These are phyloP conservation scores for Origma solitaria DNA, from an alignment of 2,113 vertebrate genomes.

Conservation along the genomic window DNA sequence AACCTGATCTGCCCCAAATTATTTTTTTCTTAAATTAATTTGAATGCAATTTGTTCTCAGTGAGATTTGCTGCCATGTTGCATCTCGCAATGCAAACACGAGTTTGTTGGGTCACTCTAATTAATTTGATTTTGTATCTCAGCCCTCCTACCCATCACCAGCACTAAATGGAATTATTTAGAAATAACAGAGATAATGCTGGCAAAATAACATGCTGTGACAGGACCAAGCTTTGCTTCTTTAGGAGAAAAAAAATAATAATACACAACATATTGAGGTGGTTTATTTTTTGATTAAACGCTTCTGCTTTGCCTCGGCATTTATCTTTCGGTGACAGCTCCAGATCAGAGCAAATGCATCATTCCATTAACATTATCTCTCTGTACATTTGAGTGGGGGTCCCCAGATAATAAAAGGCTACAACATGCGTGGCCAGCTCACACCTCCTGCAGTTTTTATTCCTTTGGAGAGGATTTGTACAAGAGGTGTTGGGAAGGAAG, in stretches of 20 bases:
- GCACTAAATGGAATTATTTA: constrained; percentile 59
- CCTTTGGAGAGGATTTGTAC: constrained; percentile 9
- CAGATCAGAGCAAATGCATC: constrained; percentile 51
- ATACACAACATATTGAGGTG: constrained; percentile 13
- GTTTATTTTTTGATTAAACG: constrained; percentile 66
- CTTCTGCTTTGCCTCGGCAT: constrained; percentile 48
- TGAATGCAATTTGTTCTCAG: constrained; percentile 59
- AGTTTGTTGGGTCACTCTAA: constrained; percentile 58
- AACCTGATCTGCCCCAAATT: constrained; percentile 66
- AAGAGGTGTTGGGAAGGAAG: background rate
- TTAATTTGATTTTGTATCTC: constrained; percentile 66
- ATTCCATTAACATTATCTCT: constrained; percentile 69
- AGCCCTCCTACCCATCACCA: constrained; percentile 44
- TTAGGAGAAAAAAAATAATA: background rate
- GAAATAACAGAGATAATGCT: constrained; percentile 51
- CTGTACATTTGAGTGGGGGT: constrained; percentile 46
- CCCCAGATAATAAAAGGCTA: constrained; percentile 27
- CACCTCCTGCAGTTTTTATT: constrained; percentile 9
- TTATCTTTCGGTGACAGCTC: constrained; percentile 59
- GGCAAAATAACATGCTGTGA: constrained; percentile 14
- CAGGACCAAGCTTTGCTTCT: constrained; percentile 4
- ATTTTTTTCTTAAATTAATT: constrained; percentile 67
- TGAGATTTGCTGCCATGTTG: constrained; percentile 23
- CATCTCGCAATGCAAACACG: constrained; percentile 36
- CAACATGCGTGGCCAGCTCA: background rate